Evolutionary conservation across 2,797 vertebrate genomes (phyloP), one percentile per base, ranked within the genome.

Genomic region (Poeciliopsis turneri): DNA sequence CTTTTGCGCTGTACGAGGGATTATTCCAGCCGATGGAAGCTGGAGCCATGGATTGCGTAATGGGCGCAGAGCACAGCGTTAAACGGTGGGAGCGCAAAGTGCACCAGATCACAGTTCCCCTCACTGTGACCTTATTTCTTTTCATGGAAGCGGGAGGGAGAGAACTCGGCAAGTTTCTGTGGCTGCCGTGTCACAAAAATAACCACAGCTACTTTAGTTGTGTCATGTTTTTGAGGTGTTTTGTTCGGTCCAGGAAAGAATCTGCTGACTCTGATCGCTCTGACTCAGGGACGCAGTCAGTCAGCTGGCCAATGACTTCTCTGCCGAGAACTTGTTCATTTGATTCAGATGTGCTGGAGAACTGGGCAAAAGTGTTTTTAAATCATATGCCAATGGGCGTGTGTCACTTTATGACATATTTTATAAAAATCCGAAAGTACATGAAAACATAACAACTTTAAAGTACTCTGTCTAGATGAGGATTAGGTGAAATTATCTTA

Each of bases 31-130:
- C 69, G 43, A 20, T 30, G 51, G 70, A 78, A 81, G 72, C 75
- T 80, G 78, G 28, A 39, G 78, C 85, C 80, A 77, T 75, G 68
- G 68, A 69, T 91, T 90, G 90, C 85, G 85, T 89, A 90, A 90
- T 77, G 77, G 80, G 81, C 43, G 77, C 76, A 46, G 61, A 68
- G 78, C 85, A 79, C 83, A 69, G 53, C 8, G 51, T 28, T 1
- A 55, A 61, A 55, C 72, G 1, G 10, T 20, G 53, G 28, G 28
- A 33, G 46, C 28, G n/a, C 71, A 71, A 71, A 61, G 28, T 61
- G 43, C 69, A 71, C 18, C n/a, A 18, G 66, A 41, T 68, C 36
- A 23, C 61, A 9, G 66, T 25, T 39, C 36, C 8, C 3, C 8
- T 45, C 25, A 28, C 47, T 33, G 46, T 51, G 57, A 28, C 43